These are phyloP conservation scores for Chinchilla lanigera DNA, from an alignment of 2,113 vertebrate species.

Conservation along the genomic window DNA sequence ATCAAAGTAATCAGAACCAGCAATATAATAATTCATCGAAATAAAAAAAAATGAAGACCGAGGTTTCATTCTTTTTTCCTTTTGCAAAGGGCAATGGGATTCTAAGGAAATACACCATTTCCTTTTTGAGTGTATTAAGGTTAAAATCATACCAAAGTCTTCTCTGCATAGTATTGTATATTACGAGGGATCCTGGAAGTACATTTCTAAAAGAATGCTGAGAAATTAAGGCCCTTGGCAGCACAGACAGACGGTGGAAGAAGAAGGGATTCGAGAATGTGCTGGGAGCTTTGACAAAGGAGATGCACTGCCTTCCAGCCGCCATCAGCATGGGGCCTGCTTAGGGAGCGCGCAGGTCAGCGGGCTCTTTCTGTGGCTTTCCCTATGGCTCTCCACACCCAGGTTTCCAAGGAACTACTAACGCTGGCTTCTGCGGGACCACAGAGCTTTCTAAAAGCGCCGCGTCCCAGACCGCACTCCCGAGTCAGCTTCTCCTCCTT, in stretches of 20 bases:
- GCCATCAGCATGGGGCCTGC: too few species aligned
- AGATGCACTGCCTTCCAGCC: too few species aligned
- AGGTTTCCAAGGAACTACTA: too few species aligned
- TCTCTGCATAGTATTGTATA: slow-evolving; percentile 3
- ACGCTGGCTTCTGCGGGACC: too few species aligned
- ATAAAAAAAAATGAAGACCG: neutral
- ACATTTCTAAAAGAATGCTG: neutral
- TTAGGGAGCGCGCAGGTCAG: too few species aligned
- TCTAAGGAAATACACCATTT: neutral
- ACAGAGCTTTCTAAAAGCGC: too few species aligned
- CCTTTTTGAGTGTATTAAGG: neutral
- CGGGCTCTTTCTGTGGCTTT: too few species aligned
- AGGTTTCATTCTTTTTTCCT: neutral
- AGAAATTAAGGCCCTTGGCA: neutral
- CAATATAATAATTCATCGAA: slow-evolving; percentile 4
- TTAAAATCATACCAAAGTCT: neutral
- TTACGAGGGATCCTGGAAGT: slow-evolving; percentile 3
- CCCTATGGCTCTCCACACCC: too few species aligned
- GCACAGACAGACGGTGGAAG: neutral
- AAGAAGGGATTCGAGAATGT: too few species aligned
- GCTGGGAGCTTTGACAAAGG: too few species aligned
- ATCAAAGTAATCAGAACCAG: neutral
- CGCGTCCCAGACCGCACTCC: too few species aligned
- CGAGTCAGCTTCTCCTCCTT: too few species aligned
- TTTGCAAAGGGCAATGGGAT: neutral